Conservation (phyloP, 1,140 invertebrate genomes). For the Laodelphax striatellus region DNA sequence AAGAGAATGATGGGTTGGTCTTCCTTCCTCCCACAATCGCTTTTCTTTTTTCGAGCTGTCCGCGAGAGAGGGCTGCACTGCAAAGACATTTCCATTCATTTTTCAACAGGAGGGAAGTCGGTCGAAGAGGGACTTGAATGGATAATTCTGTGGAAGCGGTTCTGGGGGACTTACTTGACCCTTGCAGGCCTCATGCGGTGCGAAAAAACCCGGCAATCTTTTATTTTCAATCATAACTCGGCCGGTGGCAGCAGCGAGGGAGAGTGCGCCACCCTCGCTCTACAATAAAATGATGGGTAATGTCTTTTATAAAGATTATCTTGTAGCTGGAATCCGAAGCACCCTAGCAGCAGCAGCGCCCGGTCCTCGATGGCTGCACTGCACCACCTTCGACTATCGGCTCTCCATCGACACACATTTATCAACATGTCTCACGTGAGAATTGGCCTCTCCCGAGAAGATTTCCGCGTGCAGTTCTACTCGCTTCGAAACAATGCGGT, state of each 20-base stretch:
- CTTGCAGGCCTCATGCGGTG: background rate
- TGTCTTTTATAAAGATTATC: conserved; percentile 4
- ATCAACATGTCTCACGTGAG: no score
- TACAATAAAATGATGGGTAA: conserved; percentile 1
- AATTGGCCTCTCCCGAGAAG: no score
- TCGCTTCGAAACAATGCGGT: no score
- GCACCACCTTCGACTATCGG: no score
- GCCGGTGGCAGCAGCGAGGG: background rate
- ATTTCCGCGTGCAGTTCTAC: no score
- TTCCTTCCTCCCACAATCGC: no score
- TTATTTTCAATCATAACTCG: conserved; percentile 4
- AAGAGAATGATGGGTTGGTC: no score
- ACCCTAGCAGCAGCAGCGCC: no score
- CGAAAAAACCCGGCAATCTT: background rate
- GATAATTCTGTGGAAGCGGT: conserved; percentile 1
- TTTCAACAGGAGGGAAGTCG: background rate
- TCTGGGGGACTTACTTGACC: background rate
- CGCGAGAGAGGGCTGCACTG: background rate
- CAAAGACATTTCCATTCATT: conserved; percentile 1
- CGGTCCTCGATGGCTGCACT: no score
- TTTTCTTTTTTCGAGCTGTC: no score
- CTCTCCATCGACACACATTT: no score
- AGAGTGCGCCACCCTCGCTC: background rate
- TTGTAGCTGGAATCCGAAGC: background rate
- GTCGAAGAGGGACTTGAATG: background rate